A percentile compares a stretch with the other conserved stretches of the same genome.
Conservation (phyloP, 2,888 invertebrate genomes). For the Hypomecis punctinalis region DNA sequence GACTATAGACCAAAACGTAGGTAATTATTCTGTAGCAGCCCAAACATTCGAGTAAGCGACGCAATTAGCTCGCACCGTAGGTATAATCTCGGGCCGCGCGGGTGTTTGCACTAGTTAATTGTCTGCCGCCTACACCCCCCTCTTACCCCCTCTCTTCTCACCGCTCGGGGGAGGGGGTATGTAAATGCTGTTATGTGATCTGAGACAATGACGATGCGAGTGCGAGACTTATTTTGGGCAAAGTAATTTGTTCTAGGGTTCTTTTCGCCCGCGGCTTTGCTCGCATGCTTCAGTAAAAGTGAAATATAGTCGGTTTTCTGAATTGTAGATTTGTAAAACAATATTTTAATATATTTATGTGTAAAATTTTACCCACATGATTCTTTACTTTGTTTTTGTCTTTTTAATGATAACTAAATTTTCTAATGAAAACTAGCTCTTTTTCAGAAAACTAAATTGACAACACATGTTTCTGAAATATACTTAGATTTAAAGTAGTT, state of each 20-base stretch:
- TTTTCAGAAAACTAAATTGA: too few relatives aligned
- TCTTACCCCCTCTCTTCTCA: background rate
- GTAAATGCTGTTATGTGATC: conserved; percentile 38
- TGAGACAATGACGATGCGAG: conserved; percentile 26
- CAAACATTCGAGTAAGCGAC: conserved; percentile 23
- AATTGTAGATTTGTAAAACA: too few relatives aligned
- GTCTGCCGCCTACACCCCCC: conserved; percentile 50
- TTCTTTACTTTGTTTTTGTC: too few relatives aligned
- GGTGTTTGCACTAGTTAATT: conserved; percentile 67
- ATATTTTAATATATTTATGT: too few relatives aligned
- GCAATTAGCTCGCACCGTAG: conserved; percentile 38
- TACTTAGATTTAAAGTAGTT: too few relatives aligned
- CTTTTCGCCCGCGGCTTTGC: background rate
- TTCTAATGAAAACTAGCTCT: too few relatives aligned
- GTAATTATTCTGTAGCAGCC: conserved; percentile 10
- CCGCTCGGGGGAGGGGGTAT: conserved; percentile 53
- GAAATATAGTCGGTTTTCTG: too few relatives aligned
- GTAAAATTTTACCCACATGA: too few relatives aligned
- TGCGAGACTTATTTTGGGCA: conserved; percentile 12
- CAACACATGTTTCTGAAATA: too few relatives aligned
- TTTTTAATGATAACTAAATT: too few relatives aligned
- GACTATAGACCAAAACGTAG: conserved; percentile 9
- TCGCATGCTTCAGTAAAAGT: background rate
- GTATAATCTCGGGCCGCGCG: conserved; percentile 43
- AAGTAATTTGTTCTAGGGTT: conserved; percentile 9